phyloP scores from a whole-genome alignment of 2,888 invertebrate genomes.

The Noctua fimbriata region DNA sequence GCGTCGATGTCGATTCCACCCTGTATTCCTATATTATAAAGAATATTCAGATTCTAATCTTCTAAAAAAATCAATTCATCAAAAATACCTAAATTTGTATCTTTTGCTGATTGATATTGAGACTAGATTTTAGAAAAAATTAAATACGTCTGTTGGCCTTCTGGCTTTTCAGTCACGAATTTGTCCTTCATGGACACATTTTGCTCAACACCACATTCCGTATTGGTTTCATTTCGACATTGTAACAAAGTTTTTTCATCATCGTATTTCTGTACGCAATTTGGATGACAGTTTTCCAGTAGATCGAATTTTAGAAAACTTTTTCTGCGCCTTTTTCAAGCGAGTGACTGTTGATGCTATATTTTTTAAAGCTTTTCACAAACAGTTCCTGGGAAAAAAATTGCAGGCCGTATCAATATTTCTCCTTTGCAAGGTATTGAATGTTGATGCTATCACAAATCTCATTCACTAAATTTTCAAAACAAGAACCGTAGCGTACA shows the following conservation, averaged over 20 bases:
- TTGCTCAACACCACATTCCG: neutral
- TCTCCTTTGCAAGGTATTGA: neutral
- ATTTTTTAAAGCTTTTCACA: neutral
- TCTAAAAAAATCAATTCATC: too few species aligned
- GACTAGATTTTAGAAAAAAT: too few species aligned
- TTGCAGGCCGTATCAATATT: neutral
- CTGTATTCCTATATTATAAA: too few species aligned
- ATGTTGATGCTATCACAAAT: neutral
- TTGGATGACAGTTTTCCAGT: neutral
- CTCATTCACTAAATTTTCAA: neutral
- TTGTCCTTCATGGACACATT: neutral
- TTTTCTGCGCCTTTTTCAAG: neutral
- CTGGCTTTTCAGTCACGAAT: neutral
- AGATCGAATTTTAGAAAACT: neutral
- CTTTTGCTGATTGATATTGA: too few species aligned
- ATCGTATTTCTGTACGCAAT: neutral
- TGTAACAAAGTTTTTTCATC: slow-evolving; percentile 15
- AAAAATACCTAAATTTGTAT: too few species aligned
- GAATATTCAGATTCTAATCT: too few species aligned
- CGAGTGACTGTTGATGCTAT: neutral
- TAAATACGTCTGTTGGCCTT: too few species aligned
- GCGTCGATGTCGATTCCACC: too few species aligned
- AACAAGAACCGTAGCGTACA: neutral
- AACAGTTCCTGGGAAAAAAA: neutral
- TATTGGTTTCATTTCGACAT: slow-evolving; percentile 14